Evolutionary conservation across 2,888 invertebrate genomes (phyloP), one percentile per base, ranked within the genome.

Genomic region (Poecilus cupreus): DNA sequence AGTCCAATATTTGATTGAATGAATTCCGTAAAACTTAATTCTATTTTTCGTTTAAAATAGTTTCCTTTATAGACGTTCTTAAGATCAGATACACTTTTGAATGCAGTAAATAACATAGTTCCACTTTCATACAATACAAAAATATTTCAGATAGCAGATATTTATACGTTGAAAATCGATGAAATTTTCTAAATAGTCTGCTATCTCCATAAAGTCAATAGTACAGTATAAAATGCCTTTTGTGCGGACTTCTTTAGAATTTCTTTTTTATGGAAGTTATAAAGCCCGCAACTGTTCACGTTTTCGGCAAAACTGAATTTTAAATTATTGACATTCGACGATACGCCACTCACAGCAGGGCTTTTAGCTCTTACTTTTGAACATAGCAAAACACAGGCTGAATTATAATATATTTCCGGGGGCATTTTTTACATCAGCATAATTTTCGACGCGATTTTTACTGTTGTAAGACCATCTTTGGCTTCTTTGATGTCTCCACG

Each of bases 281-380:
- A 76, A 76, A 76, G 76, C 54, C 57, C 3, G 16, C 51, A 76
- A 51, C 49, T 16, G 32, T 46, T 39, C 74, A 68, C 18, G 18
- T 37, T 37, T 18, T 72, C 72, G 22, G 13, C 46, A 75, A 75
- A 75, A 76, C 76, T 76, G 76, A 76, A 76, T 76, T 76, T 76
- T 76, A 76, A 76, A 39, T 76, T 76, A 76, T 76, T 76, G 76
- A 76, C 57, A 76, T 76, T 76, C 76, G 39, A 20, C 22, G 76
- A 37, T 57, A 37, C 54, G n/a, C 57, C 37, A 57, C 57, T 76
- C 76, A 57, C 76, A 26, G 76, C 54, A 76, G 57, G 18, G 46
- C 54, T 57, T 76, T 24, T 22, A 75, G 51, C 51, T 75, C 26
- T 26, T 49, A 13, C 72, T 24, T 20, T 32, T 51, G n/a, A 75